Evolutionary conservation across 2,888 invertebrate species (phyloP), one percentile per base, ranked within the genome.

Genomic region (Macaria notata): DNA sequence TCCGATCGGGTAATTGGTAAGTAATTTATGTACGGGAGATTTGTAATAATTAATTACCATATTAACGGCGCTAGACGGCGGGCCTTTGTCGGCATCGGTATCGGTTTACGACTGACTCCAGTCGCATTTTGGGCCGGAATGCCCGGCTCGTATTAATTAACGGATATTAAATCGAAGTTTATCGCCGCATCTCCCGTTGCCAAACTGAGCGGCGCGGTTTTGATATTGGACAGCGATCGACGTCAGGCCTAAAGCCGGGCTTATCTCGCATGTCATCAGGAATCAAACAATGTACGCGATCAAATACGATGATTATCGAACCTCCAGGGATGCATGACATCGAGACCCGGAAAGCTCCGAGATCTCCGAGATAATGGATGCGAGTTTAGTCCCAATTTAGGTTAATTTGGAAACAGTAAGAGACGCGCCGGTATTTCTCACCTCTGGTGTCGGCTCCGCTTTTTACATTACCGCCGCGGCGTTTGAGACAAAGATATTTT

Each of bases 401-500:
- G 78, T 79, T 80, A 79, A 81, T 81, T 80, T 75, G 76, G 76
- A 70, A 81, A 78, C 70, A 75, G 76, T 74, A 75, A 67, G 72
- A 76, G 76, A 77, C 77, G 78, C 80, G 76, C 75, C 70, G 80
- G 82, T 79, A 86, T 86, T 87, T 90, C 86, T 89, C 90, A 90
- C 91, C 87, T 89, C 75, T 75, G 80, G 83, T 83, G 84, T 83
- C 78, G 80, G 75, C 75, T 69, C 69, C 69, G 74, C 81, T 89
- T 89, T 88, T 90, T 86, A 84, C 78, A 64, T 79, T 75, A 78
- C 76, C 77, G 77, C 81, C 71, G 83, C 86, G 86, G 86, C 79
- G 76, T 88, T 88, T 86, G 81, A 86, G 81, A 86, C 88, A 88
- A 85, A 90, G 87, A 86, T 88, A 91, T 91, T 91, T 91, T 91